Base-by-base conservation (phyloP, 2,113 vertebrate genomes). In the Oenanthe melanoleuca region DNA sequence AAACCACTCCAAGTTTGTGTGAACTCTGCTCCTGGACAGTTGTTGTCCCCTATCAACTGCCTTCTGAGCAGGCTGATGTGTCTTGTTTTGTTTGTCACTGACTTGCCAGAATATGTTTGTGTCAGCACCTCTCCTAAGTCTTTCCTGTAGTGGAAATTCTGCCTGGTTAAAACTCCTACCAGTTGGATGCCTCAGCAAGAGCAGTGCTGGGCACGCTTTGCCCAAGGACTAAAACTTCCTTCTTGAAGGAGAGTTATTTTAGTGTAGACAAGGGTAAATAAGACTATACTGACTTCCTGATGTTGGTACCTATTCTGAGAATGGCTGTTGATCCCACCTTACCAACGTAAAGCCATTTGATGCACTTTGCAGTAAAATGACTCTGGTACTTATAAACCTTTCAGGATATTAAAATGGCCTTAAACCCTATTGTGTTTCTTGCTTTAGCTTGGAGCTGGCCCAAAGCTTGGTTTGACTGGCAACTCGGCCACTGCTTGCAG, bases 21-120 rank as follows among this genome's bases (percentile, higher is more conserved):
- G 55, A 72, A 12, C 65, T 80, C 50, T 59, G 7, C n/a, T 0
- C 0, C 45, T 31, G 55, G 55, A 18, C 0, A 2, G 28, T 74
- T 18, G 40, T 37, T 87, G 11, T 49, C 45, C 31, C 38, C 45
- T 22, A 2, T 20, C 24, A 84, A 11, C 15, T 1, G 0, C 6
- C 24, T 45, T 74, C 47, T 49, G 55, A 79, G 70, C 47, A 80
- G 47, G 31, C 44, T 85, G 78, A 18, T 2, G 0, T 50, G 56
- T 26, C n/a, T 84, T 1, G 2, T 2, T 2, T 12, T 26, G 16
- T 52, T 73, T 80, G 38, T 49, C 79, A 38, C 56, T 47, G 29
- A 23, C 26, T 63, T 79, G 33, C 24, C 44, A 42, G 40, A 38
- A 7, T 56, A 8, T 14, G 14, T 66, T 20, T 2, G 8, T 50